Evolutionary conservation across 2,113 vertebrate species (phyloP), one percentile per base, ranked within the genome.

Genomic region (Lepus europaeus): DNA sequence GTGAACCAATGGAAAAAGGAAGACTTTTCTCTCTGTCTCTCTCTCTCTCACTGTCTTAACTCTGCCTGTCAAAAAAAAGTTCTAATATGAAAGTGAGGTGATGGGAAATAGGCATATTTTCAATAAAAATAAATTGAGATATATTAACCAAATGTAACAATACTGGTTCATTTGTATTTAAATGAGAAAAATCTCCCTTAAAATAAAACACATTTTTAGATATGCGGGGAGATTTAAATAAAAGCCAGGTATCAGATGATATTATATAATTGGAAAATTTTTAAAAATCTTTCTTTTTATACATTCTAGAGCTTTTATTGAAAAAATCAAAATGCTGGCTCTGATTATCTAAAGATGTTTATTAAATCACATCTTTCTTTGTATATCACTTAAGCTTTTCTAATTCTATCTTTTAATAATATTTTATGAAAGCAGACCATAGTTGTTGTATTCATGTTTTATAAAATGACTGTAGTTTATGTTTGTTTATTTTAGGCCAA

Each of bases 401-500:
- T 7, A 70, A n/a, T 56, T 93, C 59, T 19, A 64, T 2, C 2
- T 6, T 90, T 31, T 23, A 59, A 64, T 49, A 29, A 84, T 82
- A 0, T 64, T 9, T 61, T 69, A 14, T 45, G 33, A 33, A 19
- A 96, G 16, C 2, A 79, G 1, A 64, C 29, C 29, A n/a, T 23
- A 86, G 12, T 87, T 86, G 19, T 87, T 45, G 14, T 51, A 90
- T 49, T 8, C 76, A 22, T 29, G 39, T 95, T 95, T 93, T 61
- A 51, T 82, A 81, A 70, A 93, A 95, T 94, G 83, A 94, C 93
- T 77, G 73, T 53, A 63, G 33, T 56, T 89, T 31, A 39, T 63
- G 88, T 97, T 53, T 96, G 61, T 64, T 53, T 59, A 6, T 49
- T 72, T 96, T 94, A 76, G 96, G 39, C 49, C 45, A 56, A 95